Conservation (phyloP, 2,797 vertebrate genomes). For the Tauraco hartlaubi region DNA sequence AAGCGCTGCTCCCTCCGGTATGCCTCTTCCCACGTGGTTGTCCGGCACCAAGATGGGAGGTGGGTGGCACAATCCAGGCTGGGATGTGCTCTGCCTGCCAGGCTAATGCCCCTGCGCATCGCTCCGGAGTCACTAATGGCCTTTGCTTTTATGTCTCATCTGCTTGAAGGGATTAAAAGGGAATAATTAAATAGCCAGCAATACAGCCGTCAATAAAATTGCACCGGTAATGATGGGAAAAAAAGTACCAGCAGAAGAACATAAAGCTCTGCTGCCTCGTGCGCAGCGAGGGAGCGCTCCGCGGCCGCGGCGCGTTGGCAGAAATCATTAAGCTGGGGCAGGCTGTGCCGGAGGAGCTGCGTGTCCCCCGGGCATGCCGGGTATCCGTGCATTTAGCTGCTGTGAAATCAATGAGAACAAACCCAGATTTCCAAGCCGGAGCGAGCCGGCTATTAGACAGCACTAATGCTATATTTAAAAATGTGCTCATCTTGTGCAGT, state of each 20-base stretch:
- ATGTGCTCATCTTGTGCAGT: not conserved
- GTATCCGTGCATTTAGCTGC: not conserved
- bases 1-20: not conserved
- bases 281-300: not conserved
- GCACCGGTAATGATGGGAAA: not conserved
- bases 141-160: slow-evolving; percentile 29
- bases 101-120: not conserved
- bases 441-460: not conserved
- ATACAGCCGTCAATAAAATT: not conserved
- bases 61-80: not conserved
- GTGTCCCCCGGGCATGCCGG: not conserved
- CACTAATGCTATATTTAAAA: not conserved
- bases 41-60: rapidly evolving
- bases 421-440: not conserved
- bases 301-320: not conserved
- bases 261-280: not conserved
- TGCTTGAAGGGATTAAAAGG: slow-evolving; percentile 32
- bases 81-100: not conserved
- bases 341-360: not conserved
- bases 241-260: not conserved
- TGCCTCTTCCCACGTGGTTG: not conserved
- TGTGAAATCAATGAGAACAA: not conserved
- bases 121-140: not conserved
- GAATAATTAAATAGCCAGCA: slow-evolving; percentile 39
- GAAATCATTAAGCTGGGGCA: not conserved